A percentile compares a stretch with the other conserved stretches of the same genome.
phyloP scores from a whole-genome alignment of 2,797 vertebrate species.

The Halcyon badia region DNA sequence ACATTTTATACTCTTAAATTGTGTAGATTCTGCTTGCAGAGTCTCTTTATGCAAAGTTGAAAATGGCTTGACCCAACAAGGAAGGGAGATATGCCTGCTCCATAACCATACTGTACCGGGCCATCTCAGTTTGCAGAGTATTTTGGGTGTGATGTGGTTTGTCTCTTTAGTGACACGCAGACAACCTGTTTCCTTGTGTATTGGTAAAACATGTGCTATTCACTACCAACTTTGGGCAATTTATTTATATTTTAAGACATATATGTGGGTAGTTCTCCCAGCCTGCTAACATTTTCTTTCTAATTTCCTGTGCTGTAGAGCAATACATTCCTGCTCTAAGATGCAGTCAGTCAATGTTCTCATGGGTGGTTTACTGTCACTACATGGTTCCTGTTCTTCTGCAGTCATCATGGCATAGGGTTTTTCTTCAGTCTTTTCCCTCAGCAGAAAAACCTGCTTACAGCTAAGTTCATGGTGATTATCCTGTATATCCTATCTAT shows the following conservation, averaged over 20 bases:
- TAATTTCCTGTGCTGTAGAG: rapidly evolving
- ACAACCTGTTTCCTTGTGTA: background rate
- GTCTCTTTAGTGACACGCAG: background rate
- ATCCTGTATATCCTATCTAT: background rate
- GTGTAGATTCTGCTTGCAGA: background rate
- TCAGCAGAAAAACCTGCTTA: background rate
- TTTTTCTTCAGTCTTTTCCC: background rate
- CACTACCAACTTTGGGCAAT: background rate
- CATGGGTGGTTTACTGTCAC: background rate
- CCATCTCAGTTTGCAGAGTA: background rate
- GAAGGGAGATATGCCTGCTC: background rate
- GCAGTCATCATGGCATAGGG: background rate
- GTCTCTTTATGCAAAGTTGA: background rate
- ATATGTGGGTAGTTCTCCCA: background rate
- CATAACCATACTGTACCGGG: background rate
- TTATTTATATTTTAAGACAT: background rate
- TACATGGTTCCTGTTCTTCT: background rate
- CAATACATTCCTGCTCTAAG: background rate
- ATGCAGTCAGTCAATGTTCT: background rate
- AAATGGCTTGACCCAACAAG: background rate
- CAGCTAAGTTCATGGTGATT: background rate
- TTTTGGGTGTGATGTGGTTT: background rate
- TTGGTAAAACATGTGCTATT: background rate
- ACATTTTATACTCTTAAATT: background rate
- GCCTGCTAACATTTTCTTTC: background rate